Evolutionary conservation across 2,888 invertebrate species (phyloP).

Genomic region (Conops quadrifasciatus): DNA sequence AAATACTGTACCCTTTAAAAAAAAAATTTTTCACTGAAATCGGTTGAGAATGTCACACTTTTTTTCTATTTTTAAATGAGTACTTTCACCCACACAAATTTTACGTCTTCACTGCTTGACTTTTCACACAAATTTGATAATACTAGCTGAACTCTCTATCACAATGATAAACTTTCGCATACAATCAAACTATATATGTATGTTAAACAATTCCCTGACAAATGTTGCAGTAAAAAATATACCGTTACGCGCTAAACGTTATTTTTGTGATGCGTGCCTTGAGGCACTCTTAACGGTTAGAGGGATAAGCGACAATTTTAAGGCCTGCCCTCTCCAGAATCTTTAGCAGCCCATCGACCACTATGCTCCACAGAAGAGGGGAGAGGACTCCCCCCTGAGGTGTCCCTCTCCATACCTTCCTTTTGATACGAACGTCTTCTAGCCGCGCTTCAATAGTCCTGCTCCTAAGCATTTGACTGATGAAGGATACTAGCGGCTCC

Average conservation of each 20-base stretch:
- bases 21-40: not conserved
- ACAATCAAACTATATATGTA: not conserved
- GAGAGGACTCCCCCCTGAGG: too few species aligned
- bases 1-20: slow-evolving; percentile 3
- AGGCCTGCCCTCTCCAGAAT: too few species aligned
- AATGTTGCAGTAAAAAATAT: not conserved
- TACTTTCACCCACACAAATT: not conserved
- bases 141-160: not conserved
- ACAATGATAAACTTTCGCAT: not conserved
- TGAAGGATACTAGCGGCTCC: too few species aligned
- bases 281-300: slow-evolving; percentile 11
- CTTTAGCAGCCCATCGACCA: too few species aligned
- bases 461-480: too few species aligned
- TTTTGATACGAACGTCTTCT: too few species aligned
- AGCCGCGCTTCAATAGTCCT: too few species aligned
- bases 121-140: not conserved
- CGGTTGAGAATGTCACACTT: not conserved
- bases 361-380: too few species aligned
- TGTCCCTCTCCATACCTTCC: too few species aligned
- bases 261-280: slow-evolving; percentile 17
- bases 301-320: not conserved
- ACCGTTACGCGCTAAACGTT: not conserved
- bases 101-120: not conserved
- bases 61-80: not conserved
- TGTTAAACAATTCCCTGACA: not conserved